Base-by-base conservation (phyloP, 2,888 invertebrate genomes). In the Pachycephus smyrnensis region DNA sequence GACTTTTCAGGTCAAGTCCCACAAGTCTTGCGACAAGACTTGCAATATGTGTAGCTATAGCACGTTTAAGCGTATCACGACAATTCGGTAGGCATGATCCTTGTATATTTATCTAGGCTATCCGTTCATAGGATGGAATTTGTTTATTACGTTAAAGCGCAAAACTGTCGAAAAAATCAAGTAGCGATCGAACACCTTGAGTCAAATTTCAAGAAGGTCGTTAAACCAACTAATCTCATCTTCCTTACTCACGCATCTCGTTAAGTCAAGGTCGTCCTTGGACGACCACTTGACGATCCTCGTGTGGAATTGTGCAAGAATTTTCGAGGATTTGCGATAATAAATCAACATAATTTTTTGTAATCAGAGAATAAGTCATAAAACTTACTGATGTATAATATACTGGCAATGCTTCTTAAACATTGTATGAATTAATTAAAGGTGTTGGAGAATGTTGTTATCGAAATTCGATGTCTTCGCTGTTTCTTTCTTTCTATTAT, bases 1-100 rank as follows among this genome's bases (percentile, higher is more conserved):
- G 76, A 80, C 77, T 78, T 80, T 80, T 82, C 82, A 78, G 76
- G 75, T 82, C 81, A 75, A 77, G 35, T 35, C 69, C 30, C 69
- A 69, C 12, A 55, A 55, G 55, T 55, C 23, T 55, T 55, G 55
- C 55, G 23, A 23, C 55, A 55, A 55, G 23, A 55, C 9, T 55
- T 55, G 23, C 23, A 23, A 55, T 55, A 3, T 23, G 23, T 55
- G 55, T 9, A 23, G 23, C 55, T 55, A 2, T 9, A 55, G 23
- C 23, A 55, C 6, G 55, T 2, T 55, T 23, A 55, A 55, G 9
- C 55, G 9, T 55, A 55, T 55, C 23, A 55, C 55, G 55, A 55
- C 15, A 55, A 23, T 55, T 55, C 55, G 55, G 23, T 23, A 55
- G 23, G 23, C 23, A 55, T 23, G 55, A 55, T 55, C 55, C 15